phyloP scores from a whole-genome alignment of 2,113 vertebrate genomes.

The Prionailurus bengalensis region DNA sequence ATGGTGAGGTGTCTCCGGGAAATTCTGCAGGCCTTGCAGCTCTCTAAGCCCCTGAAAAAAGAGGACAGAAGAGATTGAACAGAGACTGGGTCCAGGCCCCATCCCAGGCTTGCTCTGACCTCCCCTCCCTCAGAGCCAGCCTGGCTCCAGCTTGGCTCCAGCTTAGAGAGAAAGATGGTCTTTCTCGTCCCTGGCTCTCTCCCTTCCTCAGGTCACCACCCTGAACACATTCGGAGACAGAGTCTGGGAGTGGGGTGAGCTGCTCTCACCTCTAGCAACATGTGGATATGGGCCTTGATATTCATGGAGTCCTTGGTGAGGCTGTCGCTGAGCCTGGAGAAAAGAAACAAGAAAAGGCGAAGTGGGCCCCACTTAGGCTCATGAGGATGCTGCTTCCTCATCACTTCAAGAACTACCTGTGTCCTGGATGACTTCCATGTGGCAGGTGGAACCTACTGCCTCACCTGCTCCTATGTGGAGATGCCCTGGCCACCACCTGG shows the following conservation, averaged over 20 bases:
- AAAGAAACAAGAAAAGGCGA: constrained; percentile 72
- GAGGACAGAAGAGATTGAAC: constrained; percentile 52
- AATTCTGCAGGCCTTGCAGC: constrained; percentile 90
- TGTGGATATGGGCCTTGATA: constrained; percentile 95
- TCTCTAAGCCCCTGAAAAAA: constrained; percentile 91
- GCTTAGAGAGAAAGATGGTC: constrained; percentile 38
- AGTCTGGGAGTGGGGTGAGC: constrained; percentile 51
- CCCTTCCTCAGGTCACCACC: constrained; percentile 31
- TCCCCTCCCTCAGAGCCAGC: constrained; percentile 5
- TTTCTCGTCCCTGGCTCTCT: constrained; percentile 51
- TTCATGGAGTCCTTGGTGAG: constrained; percentile 93
- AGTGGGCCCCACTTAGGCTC: constrained; percentile 50
- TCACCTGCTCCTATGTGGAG: background rate
- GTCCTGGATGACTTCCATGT: background rate
- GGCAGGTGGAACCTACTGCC: background rate
- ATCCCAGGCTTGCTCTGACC: background rate
- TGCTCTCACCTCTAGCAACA: constrained; percentile 93
- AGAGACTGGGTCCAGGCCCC: background rate
- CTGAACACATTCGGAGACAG: constrained; percentile 1
- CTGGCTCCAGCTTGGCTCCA: background rate
- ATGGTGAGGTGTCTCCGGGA: constrained; percentile 79
- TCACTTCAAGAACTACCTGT: constrained; percentile 27
- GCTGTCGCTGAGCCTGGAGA: constrained; percentile 90
- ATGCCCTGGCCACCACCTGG: background rate
- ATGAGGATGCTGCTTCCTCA: constrained; percentile 16